phyloP scores from a whole-genome alignment of 2,797 vertebrate genomes.

The Presbytis comata region DNA sequence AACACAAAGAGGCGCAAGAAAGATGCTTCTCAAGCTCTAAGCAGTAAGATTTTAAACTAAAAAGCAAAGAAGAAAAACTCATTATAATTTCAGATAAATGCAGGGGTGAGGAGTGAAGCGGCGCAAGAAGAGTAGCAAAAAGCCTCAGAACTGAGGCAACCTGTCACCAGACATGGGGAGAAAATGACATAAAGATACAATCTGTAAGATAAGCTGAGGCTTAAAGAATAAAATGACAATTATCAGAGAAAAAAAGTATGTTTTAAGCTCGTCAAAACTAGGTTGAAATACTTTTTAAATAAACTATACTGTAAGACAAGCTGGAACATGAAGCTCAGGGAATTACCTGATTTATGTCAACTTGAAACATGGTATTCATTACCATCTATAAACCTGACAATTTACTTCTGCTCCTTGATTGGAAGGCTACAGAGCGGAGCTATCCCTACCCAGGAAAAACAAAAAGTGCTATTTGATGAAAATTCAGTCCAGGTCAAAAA shows the following conservation, averaged over 20 bases:
- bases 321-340: constrained; percentile 35
- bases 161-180: constrained; percentile 44
- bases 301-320: constrained; percentile 23
- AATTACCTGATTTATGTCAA: constrained; percentile 42
- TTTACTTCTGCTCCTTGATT: constrained; percentile 28
- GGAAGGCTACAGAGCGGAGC: constrained; percentile 12
- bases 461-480: constrained; percentile 36
- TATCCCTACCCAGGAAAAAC: not conserved
- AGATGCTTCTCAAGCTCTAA: constrained; percentile 82
- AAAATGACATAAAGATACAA: constrained; percentile 54
- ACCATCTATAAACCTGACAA: constrained; percentile 33
- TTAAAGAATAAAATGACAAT: constrained; percentile 55
- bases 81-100: constrained; percentile 80
- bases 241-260: not conserved
- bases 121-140: constrained; percentile 66
- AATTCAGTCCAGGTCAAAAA: constrained; percentile 50
- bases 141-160: constrained; percentile 41
- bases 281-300: not conserved
- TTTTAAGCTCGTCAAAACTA: not conserved
- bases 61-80: constrained; percentile 83
- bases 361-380: constrained; percentile 51
- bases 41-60: constrained; percentile 83
- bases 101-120: constrained; percentile 65
- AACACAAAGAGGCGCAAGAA: constrained; percentile 81
- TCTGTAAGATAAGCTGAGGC: constrained; percentile 25